phyloP scores from a whole-genome alignment of 2,113 vertebrate genomes.

The Syngnathoides biaculeatus region DNA sequence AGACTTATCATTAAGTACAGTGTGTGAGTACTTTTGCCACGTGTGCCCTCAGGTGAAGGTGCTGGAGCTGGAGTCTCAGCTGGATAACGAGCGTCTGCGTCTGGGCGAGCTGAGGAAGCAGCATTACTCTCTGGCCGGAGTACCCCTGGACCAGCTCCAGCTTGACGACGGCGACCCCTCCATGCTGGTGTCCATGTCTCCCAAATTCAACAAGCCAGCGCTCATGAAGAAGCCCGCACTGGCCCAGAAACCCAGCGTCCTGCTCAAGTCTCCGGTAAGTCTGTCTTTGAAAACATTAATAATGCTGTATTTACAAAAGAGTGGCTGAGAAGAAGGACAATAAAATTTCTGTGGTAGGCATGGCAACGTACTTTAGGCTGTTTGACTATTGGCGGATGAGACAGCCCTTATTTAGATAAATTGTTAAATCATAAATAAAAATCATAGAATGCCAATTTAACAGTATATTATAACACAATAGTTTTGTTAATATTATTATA shows the following conservation, averaged over 20 bases:
- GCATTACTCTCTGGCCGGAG: conserved; percentile 84
- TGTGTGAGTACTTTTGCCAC: background rate
- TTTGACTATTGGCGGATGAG: too few relatives aligned
- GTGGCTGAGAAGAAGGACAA: background rate
- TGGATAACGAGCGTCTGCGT: conserved; percentile 85
- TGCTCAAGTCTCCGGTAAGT: conserved; percentile 65
- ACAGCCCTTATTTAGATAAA: too few relatives aligned
- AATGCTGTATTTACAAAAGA: too few relatives aligned
- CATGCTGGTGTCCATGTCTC: conserved; percentile 52
- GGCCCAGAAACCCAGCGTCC: conserved; percentile 81
- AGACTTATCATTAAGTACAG: too few relatives aligned
- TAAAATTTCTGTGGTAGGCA: too few relatives aligned
- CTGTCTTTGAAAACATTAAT: background rate
- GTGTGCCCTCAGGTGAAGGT: conserved; percentile 82
- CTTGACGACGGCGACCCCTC: conserved; percentile 41
- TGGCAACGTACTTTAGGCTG: too few relatives aligned
- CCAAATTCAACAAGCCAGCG: conserved; percentile 60
- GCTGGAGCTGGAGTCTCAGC: conserved; percentile 84
- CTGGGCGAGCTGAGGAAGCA: conserved; percentile 89
- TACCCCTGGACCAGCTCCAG: conserved; percentile 46
- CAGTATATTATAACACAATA: too few relatives aligned
- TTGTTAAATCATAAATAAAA: too few relatives aligned
- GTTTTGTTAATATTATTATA: too few relatives aligned
- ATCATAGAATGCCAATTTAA: too few relatives aligned
- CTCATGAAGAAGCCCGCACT: conserved; percentile 81